Evolutionary conservation across 2,888 invertebrate species (phyloP).

Genomic region (Phalera bucephala): DNA sequence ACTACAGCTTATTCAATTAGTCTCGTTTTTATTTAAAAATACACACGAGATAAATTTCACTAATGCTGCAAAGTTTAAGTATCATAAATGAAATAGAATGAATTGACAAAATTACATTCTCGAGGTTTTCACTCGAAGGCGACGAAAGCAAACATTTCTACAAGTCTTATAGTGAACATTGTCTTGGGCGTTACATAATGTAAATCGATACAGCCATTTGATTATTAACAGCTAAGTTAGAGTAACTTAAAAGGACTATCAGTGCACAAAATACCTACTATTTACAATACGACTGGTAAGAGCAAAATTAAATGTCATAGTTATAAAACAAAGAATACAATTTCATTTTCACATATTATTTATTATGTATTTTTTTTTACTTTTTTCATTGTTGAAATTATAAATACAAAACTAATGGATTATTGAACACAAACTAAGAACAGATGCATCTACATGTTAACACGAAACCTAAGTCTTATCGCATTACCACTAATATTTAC

Average conservation of each 20-base stretch:
- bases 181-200: slow-evolving; percentile 52
- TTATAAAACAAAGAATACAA: slow-evolving; percentile 47
- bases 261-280: slow-evolving; percentile 74
- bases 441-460: slow-evolving; percentile 42
- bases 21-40: no score
- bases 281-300: slow-evolving; percentile 69
- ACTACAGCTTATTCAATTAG: no score
- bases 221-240: slow-evolving; percentile 53
- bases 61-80: no score
- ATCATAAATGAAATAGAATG: no score
- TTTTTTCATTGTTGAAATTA: slow-evolving; percentile 58
- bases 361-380: slow-evolving; percentile 42
- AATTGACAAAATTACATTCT: no score
- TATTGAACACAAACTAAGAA: slow-evolving; percentile 64
- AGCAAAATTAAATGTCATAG: slow-evolving; percentile 51
- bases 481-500: slow-evolving; percentile 57
- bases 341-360: slow-evolving; percentile 38
- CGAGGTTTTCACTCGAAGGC: no score
- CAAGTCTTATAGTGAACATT: slow-evolving; percentile 38
- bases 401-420: slow-evolving; percentile 46
- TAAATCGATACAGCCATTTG: slow-evolving; percentile 71
- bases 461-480: slow-evolving; percentile 47
- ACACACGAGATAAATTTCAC: no score
- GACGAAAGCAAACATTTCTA: slow-evolving; percentile 41
- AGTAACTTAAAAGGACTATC: slow-evolving; percentile 73